Base-by-base conservation (phyloP, 2,888 invertebrate genomes). In the Azorinus chamasolen region DNA sequence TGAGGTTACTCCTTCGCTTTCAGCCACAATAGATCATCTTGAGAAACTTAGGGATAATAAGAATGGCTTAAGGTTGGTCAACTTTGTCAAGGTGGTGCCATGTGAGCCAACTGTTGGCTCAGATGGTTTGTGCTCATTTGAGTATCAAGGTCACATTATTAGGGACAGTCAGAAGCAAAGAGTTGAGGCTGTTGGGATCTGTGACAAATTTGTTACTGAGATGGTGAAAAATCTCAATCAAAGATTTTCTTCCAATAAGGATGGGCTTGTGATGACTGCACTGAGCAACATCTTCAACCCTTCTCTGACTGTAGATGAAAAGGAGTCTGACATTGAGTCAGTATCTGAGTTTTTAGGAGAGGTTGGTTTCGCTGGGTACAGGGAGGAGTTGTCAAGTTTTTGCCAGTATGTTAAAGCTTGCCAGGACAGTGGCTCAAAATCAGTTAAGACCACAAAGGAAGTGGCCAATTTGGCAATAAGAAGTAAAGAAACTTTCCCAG, bases 151-250 rank as follows among this genome's bases (percentile, higher is more conserved):
- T 54, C 72, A 68, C 32, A 59, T 39, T 1, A 63, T 77, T 41
- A 77, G 72, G 45, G 71, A 76, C 51, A 48, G 76, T 61, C 53
- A 8, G 3, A 62, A 53, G 22, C 76, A 76, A 45, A 62, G 77
- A 54, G 37, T 18, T 27, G 77, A 72, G 61, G 71, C 65, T 20
- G n/a, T 41, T 8, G n/a, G 27, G 32, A 58, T 61, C 18, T 77
- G 66, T 66, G 25, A 41, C 27, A 25, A 58, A 48, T 72, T 48
- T 25, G 43, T 18, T 22, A 37, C 37, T 45, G 20, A 51, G 8
- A 51, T 66, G 37, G 24, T 66, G 45, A 37, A 39, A 2, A 77
- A 61, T 50, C 43, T 77, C 1, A 71, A 62, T 51, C 45, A 48
- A 20, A 71, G 66, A 32, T 71, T 75, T 51, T 66, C 70, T 4